Base-by-base conservation (phyloP, 2,113 vertebrate species). In the Tenrec ecaudatus region DNA sequence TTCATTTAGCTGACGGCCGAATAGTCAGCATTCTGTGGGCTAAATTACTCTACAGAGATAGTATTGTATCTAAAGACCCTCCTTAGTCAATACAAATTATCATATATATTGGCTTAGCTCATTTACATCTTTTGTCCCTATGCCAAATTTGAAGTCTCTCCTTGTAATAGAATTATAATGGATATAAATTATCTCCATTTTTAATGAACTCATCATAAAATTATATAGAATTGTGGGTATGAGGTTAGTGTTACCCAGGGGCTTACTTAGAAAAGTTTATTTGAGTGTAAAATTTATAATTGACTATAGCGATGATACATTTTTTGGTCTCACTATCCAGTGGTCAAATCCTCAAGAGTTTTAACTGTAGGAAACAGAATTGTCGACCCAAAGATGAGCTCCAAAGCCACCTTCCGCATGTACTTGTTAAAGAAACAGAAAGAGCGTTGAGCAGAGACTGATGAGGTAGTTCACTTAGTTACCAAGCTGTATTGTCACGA, bases 1-100 rank as follows among this genome's bases (percentile, higher is more conserved):
- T 97, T 96, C 95, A 92, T 96, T 85, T 90, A 85, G 89, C 93
- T 94, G 96, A 95, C 96, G 96, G 92, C 95, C 92, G 97, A 83
- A 96, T 64, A 96, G 93, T 88, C 92, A 95, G 91, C 96, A 90
- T 93, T 68, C 87, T 88, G 81, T 95, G 96, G 87, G 83, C 88
- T 96, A 62, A 96, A 91, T 95, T 95, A 19, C 85, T 90, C 12
- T 90, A 95, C 94, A 81, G 3, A 40, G 40, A 40, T 96, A 94
- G 95, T 96, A 93, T 66, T 96, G 90, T 80, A 3, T 33, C 43
- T 14, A 83, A 33, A 90, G 64, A 38, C 3, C 79, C 62, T 85
- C 22, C 27, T 62, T 84, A 82, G 9, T 60, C 83, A 92, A 9
- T 88, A 33, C 82, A 90, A 76, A 94, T 89, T 79, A 69, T 64